Conservation (phyloP, 2,888 invertebrate species). For the Patella ulyssiponensis region DNA sequence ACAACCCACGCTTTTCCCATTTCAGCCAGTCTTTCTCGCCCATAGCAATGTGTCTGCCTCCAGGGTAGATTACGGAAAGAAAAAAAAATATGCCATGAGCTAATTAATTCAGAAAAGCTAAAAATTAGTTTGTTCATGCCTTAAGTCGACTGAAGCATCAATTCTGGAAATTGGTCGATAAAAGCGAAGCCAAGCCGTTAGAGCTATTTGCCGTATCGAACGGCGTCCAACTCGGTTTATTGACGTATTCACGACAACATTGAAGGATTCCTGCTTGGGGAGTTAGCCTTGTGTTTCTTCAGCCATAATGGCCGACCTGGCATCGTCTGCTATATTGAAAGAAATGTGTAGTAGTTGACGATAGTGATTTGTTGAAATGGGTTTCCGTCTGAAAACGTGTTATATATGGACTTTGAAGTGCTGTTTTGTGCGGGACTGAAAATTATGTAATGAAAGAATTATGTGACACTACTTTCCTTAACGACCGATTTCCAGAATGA, state of each 20-base stretch:
- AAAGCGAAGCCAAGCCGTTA: slow-evolving; percentile 7
- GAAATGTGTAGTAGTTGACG: neutral
- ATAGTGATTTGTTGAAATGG: too few species aligned
- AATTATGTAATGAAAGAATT: too few species aligned
- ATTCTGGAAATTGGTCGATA: slow-evolving; percentile 12
- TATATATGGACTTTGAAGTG: too few species aligned
- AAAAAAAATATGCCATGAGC: neutral
- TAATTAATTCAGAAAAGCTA: slow-evolving; percentile 12
- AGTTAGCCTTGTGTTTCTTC: slow-evolving; percentile 5
- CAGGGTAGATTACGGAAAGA: neutral
- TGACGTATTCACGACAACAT: slow-evolving; percentile 9
- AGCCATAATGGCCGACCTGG: slow-evolving; percentile 1
- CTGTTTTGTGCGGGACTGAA: too few species aligned
- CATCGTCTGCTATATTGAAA: slow-evolving; percentile 3
- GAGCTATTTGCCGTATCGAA: slow-evolving; percentile 11
- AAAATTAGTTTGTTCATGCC: slow-evolving; percentile 12
- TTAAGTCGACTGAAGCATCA: slow-evolving; percentile 11
- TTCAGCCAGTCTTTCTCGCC: too few species aligned
- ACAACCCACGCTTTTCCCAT: too few species aligned
- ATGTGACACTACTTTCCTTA: too few species aligned
- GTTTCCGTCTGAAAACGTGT: too few species aligned
- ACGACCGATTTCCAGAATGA: neutral
- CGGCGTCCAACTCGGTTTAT: neutral
- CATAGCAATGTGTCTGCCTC: too few species aligned
- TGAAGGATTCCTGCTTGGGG: slow-evolving; percentile 9